Conservation (phyloP, 2,888 invertebrate species). For the Phortica magna region DNA sequence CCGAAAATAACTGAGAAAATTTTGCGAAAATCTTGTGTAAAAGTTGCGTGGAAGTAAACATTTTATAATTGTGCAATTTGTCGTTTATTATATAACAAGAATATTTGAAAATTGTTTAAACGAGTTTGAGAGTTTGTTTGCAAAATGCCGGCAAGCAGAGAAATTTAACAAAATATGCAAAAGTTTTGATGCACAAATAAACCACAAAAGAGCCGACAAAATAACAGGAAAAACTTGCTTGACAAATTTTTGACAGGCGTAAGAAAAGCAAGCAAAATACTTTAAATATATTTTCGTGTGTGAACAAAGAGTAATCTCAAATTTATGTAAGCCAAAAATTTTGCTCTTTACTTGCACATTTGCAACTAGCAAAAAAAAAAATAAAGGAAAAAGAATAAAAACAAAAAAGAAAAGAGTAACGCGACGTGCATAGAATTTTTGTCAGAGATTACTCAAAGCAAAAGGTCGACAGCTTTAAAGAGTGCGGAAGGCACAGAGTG, state of each 20-base stretch:
- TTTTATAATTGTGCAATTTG: constrained; percentile 26
- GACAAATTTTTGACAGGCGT: constrained; percentile 28
- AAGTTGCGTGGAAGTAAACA: not conserved
- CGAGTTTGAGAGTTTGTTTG: constrained; percentile 22
- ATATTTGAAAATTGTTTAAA: not conserved
- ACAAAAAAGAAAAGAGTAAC: constrained; percentile 34
- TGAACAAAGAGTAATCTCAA: not conserved
- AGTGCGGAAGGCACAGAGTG: constrained; percentile 30
- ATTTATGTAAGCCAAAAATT: not conserved
- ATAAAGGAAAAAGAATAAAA: constrained; percentile 42
- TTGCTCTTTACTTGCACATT: not conserved
- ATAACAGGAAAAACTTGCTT: not conserved
- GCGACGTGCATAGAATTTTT: too few relatives aligned
- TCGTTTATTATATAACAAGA: constrained; percentile 25
- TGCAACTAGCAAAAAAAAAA: constrained; percentile 34
- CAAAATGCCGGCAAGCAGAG: constrained; percentile 34
- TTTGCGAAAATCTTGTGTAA: not conserved
- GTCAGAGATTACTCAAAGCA: too few relatives aligned
- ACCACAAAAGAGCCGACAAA: not conserved
- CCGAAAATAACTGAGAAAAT: too few relatives aligned
- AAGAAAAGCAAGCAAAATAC: constrained; percentile 35
- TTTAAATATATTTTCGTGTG: constrained; percentile 7
- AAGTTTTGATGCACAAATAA: constrained; percentile 13
- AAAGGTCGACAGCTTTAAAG: too few relatives aligned
- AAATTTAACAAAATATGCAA: constrained; percentile 1